phyloP scores from a whole-genome alignment of 2,888 invertebrate species.

The Melanotus villosus region DNA sequence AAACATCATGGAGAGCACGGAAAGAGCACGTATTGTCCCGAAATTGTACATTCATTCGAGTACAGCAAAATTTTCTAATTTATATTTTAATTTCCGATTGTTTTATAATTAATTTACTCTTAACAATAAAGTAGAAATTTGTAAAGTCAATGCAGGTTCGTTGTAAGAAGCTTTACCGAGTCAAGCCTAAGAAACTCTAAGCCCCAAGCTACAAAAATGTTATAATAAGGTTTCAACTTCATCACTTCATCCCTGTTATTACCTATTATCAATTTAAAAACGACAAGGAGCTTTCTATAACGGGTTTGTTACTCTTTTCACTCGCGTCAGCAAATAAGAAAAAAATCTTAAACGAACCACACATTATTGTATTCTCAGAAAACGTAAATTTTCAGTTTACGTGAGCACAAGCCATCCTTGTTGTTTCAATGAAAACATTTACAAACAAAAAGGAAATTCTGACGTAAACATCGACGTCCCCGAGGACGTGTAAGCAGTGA shows the following conservation, averaged over 20 bases:
- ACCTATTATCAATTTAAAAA: constrained; percentile 13
- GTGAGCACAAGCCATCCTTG: not conserved
- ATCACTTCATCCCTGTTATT: constrained; percentile 1
- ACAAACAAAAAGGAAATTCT: not conserved
- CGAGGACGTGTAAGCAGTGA: constrained; percentile 10
- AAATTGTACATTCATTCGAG: too few relatives aligned
- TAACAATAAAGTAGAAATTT: too few relatives aligned
- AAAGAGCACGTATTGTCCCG: too few relatives aligned
- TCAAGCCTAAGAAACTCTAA: too few relatives aligned
- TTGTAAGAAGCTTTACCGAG: too few relatives aligned
- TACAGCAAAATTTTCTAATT: too few relatives aligned
- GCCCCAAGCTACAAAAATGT: not conserved
- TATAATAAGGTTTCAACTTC: not conserved
- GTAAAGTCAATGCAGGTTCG: too few relatives aligned
- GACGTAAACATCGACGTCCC: constrained; percentile 1
- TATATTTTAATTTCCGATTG: too few relatives aligned
- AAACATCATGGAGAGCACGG: too few relatives aligned
- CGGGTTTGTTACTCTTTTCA: constrained; percentile 25
- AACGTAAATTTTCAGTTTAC: not conserved
- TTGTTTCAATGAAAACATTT: not conserved
- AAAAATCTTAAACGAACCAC: constrained; percentile 10
- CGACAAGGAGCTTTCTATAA: constrained; percentile 5
- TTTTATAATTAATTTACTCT: too few relatives aligned
- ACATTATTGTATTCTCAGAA: constrained; percentile 8
- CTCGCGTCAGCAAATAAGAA: constrained; percentile 24